These are phyloP conservation scores for Aurelia sp. DNA, from an alignment of 30 jellyfish, hydroid and myxozoan genomes.

Conservation along the genomic window DNA sequence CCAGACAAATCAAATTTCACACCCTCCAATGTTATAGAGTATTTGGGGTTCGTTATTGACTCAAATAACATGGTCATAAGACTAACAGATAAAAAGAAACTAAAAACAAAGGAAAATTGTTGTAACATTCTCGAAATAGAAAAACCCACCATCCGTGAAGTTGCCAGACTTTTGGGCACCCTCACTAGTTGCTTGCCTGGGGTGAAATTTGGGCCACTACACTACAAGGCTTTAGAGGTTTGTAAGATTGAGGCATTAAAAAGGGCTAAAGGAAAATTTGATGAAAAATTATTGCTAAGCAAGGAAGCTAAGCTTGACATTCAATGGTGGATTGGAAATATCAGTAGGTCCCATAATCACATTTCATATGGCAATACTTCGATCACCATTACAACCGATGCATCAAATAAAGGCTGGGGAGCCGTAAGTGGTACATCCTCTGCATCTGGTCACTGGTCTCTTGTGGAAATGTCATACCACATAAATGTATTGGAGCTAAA, in stretches of 20 bases:
- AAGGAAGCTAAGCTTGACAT: slow-evolving; percentile 13
- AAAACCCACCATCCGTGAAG: slow-evolving; percentile 4
- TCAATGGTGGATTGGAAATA: slow-evolving; percentile 49
- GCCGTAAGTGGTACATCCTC: background rate
- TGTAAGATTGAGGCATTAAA: slow-evolving; percentile 35
- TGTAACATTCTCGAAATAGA: background rate
- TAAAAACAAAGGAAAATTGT: background rate
- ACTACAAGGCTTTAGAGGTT: slow-evolving; percentile 41
- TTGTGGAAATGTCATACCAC: slow-evolving; percentile 5
- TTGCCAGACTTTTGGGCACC: slow-evolving; percentile 27
- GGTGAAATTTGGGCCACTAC: slow-evolving; percentile 43
- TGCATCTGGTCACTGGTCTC: slow-evolving; percentile 9
- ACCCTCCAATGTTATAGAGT: slow-evolving; percentile 16
- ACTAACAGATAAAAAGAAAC: background rate
- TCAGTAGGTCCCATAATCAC: slow-evolving; percentile 4
- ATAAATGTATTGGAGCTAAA: slow-evolving; percentile 18
- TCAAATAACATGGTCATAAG: slow-evolving; percentile 20
- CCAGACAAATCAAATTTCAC: slow-evolving; percentile 16
- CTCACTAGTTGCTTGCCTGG: slow-evolving; percentile 34
- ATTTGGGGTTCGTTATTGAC: slow-evolving; percentile 14
- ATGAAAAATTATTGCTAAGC: background rate
- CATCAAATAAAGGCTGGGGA: slow-evolving; percentile 40
- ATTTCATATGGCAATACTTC: background rate
- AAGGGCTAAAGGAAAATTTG: slow-evolving; percentile 18
- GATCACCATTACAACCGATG: background rate